phyloP scores from a whole-genome alignment of 1,140 invertebrate genomes.

The Heterodera carotae region DNA sequence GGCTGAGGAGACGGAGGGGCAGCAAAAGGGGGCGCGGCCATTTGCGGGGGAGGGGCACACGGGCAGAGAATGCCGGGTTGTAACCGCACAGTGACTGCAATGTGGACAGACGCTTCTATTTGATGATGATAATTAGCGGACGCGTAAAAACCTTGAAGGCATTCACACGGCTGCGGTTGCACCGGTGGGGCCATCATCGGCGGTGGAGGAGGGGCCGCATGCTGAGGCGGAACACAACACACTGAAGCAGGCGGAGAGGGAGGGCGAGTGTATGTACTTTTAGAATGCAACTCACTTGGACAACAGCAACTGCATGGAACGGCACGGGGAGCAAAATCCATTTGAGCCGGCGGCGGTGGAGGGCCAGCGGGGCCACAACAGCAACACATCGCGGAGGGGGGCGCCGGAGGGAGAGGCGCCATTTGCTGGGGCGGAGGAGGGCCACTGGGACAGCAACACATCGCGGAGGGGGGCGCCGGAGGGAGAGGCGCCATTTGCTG shows the following conservation, averaged over 20 bases:
- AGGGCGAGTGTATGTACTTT: not conserved
- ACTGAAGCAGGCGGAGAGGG: slow-evolving; percentile 6
- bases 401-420: not conserved
- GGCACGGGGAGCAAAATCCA: not conserved
- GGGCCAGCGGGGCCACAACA: slow-evolving; percentile 1
- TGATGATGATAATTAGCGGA: not conserved
- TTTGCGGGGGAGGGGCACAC: slow-evolving; percentile 22
- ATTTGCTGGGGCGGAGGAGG: slow-evolving; percentile 29
- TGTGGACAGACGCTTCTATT: not conserved
- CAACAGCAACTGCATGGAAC: slow-evolving; percentile 21
- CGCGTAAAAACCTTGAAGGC: slow-evolving; percentile 15
- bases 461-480: not conserved
- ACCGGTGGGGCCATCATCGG: slow-evolving; percentile 14
- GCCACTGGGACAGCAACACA: not conserved
- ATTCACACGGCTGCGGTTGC: slow-evolving; percentile 16
- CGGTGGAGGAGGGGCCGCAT: not conserved
- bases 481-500: slow-evolving; percentile 27
- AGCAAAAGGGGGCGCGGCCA: slow-evolving; percentile 9
- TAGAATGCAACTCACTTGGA: not conserved
- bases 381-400: not conserved
- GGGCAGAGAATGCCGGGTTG: slow-evolving; percentile 22
- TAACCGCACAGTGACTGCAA: slow-evolving; percentile 19
- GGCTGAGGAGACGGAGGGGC: slow-evolving; percentile 22
- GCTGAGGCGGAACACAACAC: slow-evolving; percentile 23
- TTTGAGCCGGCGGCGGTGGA: slow-evolving; percentile 20